Evolutionary conservation across 2,888 invertebrate genomes (phyloP), one percentile per base, ranked within the genome.

Genomic region (Apantesis nais): DNA sequence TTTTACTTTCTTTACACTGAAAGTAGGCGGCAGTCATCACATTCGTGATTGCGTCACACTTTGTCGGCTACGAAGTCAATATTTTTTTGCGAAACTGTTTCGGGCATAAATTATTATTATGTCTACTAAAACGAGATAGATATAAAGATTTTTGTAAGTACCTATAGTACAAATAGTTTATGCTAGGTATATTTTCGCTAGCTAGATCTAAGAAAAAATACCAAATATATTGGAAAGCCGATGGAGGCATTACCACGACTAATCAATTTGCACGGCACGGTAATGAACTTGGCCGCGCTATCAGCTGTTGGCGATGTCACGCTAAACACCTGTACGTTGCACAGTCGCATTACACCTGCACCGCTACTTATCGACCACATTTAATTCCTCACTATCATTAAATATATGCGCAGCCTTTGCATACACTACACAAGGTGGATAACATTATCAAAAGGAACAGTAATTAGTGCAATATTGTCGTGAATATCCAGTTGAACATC

Each of bases 211-310:
- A 86, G 84, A 86, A 88, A 86, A 87, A 84, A 74, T 74, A 69
- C 72, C 74, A 81, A 83, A 84, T 83, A 82, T 85, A 87, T 87
- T 89, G 85, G 89, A 92, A 90, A 92, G 88, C 86, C 81, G 83
- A 86, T 85, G 85, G 84, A 86, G 87, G 89, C 88, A 89, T 84
- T 85, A 85, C 88, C 91, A 87, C 85, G 84, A 80, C 90, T 83
- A 91, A 94, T 94, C 91, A 88, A 93, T 94, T 90, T 87, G 87
- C 85, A 87, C 91, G 89, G 86, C 79, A 82, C 91, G 92, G 89
- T 93, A 94, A 93, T 94, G 94, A 94, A 94, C 94, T 94, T 94
- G 93, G 89, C 90, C 89, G 85, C 82, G 80, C 84, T 89, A 92
- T 93, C 94, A 92, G 93, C 92, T 92, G 93, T 88, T 88, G 82